These are phyloP conservation scores for Scaptomyza hsui DNA, from an alignment of 1,140 invertebrate genomes.

Conservation along the genomic window DNA sequence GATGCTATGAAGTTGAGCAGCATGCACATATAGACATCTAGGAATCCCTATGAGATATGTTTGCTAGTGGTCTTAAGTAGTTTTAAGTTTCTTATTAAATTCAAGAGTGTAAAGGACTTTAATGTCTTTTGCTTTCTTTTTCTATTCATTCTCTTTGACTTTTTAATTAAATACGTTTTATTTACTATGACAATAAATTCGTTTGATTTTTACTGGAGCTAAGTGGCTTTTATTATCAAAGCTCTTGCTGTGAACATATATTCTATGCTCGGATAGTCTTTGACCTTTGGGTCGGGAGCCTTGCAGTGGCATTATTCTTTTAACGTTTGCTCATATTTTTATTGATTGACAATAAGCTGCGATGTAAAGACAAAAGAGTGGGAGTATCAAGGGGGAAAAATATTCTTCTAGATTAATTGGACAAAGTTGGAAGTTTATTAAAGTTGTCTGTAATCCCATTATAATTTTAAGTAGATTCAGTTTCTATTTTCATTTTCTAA, in stretches of 20 bases:
- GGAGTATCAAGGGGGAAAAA: not conserved
- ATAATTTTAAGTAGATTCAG: too few species aligned
- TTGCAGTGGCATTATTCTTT: conserved; percentile 1
- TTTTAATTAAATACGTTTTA: conserved; percentile 32
- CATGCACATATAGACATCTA: too few species aligned
- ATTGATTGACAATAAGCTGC: conserved; percentile 53
- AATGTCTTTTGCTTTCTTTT: too few species aligned
- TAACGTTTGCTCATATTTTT: conserved; percentile 27
- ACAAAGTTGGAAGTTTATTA: too few species aligned
- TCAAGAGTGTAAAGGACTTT: too few species aligned
- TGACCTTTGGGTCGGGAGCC: conserved; percentile 42
- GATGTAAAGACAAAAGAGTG: too few species aligned
- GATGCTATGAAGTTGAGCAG: not conserved
- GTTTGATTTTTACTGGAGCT: conserved; percentile 6
- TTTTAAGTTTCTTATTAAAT: conserved; percentile 64
- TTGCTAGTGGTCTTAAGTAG: too few species aligned
- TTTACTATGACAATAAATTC: conserved; percentile 9
- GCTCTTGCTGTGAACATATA: not conserved
- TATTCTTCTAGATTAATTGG: not conserved
- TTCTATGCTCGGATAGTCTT: conserved; percentile 25
- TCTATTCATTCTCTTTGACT: conserved; percentile 16
- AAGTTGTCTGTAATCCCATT: too few species aligned
- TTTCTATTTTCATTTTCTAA: too few species aligned
- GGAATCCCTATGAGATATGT: too few species aligned
- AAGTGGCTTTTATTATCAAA: conserved; percentile 27